Percentiles rank a stretch among this genome's conserved stretches.
Evolutionary conservation across 2,113 vertebrate genomes (phyloP).

Genomic region (Penelope pileata): DNA sequence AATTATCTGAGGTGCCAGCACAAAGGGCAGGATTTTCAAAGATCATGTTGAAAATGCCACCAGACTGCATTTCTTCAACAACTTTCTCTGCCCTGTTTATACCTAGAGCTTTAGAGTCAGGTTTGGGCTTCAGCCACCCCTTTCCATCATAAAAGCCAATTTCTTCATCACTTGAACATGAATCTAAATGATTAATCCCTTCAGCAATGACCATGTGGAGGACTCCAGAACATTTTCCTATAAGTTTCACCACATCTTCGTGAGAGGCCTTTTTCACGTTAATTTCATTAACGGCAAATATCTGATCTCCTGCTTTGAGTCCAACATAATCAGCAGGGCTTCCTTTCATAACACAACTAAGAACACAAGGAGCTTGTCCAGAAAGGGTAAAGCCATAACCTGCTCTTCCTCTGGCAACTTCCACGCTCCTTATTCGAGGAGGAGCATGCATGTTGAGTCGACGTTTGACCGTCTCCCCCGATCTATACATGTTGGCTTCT

Average conservation of each 20-base stretch:
- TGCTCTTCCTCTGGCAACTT: conserved; percentile 90
- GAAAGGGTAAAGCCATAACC: conserved; percentile 96
- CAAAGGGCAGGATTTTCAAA: conserved; percentile 89
- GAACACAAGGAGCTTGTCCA: conserved; percentile 92
- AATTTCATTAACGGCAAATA: conserved; percentile 92
- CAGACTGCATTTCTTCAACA: conserved; percentile 95
- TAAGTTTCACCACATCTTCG: conserved; percentile 96
- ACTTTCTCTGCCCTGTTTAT: conserved; percentile 95
- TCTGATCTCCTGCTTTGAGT: conserved; percentile 90
- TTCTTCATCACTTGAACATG: conserved; percentile 95
- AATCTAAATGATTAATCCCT: conserved; percentile 81
- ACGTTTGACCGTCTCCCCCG: conserved; percentile 79
- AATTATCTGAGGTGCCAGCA: conserved; percentile 79
- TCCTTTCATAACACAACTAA: conserved; percentile 91
- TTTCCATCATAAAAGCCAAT: conserved; percentile 83
- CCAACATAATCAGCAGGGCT: conserved; percentile 94
- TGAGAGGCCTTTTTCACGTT: conserved; percentile 93
- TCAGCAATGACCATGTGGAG: conserved; percentile 89
- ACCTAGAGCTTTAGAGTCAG: conserved; percentile 90
- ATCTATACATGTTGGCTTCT: conserved; percentile 81
- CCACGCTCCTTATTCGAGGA: conserved; percentile 84
- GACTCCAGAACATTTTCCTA: conserved; percentile 93
- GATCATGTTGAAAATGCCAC: conserved; percentile 96
- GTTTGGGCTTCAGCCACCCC: conserved; percentile 86
- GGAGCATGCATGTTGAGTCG: conserved; percentile 74